Conservation (phyloP, 2,797 vertebrate genomes). For the Rhinogobio ventralis region DNA sequence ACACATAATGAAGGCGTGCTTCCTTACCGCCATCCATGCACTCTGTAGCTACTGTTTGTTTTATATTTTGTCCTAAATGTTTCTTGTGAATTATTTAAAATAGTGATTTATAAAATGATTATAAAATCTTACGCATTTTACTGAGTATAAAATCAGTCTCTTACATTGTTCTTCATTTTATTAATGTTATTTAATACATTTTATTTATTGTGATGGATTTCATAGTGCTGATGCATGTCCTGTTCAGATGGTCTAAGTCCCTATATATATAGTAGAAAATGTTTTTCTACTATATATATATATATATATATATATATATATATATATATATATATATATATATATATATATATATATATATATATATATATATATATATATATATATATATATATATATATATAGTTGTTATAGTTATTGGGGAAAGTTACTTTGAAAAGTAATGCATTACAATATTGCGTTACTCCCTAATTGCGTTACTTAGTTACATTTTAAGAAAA, state of each 20-base stretch:
- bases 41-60: constrained; percentile 43
- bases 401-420: no score
- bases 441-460: no score
- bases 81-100: neutral
- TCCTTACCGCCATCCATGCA: constrained; percentile 33
- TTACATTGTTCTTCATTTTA: neutral
- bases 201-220: neutral
- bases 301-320: no score
- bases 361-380: no score
- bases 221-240: neutral
- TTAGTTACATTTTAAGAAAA: no score
- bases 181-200: neutral
- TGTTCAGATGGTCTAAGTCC: neutral
- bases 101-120: neutral
- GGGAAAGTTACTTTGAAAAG: no score
- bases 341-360: no score
- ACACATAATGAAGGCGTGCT: constrained; percentile 57
- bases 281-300: neutral
- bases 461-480: no score
- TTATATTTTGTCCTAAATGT: constrained; percentile 30
- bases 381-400: no score
- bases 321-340: no score
- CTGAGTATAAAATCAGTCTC: neutral
- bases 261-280: no score
- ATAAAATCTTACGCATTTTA: neutral